These are phyloP conservation scores for Pterobdella sp. DNA, from an alignment of 2,888 invertebrate genomes.

Conservation along the genomic window DNA sequence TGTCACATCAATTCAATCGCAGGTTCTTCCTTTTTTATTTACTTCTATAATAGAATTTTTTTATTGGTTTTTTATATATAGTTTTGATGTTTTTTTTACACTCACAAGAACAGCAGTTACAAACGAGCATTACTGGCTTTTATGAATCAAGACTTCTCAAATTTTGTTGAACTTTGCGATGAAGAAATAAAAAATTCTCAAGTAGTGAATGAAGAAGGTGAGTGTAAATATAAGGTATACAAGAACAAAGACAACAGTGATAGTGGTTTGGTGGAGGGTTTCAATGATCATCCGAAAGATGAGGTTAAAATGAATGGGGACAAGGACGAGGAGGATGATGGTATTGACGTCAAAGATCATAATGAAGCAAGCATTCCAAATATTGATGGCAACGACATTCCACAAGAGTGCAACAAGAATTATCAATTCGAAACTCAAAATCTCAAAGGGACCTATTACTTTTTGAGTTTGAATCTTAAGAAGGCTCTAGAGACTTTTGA, in stretches of 20 bases:
- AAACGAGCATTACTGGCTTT: background rate
- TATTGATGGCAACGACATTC: too few relatives aligned
- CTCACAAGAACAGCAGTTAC: background rate
- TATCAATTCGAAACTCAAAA: background rate
- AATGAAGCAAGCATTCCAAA: too few relatives aligned
- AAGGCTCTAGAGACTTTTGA: background rate
- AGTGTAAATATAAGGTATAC: background rate
- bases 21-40: background rate
- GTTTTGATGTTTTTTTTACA: background rate
- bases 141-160: background rate
- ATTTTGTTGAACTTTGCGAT: background rate
- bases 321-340: background rate
- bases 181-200: slow-evolving; percentile 38
- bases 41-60: background rate
- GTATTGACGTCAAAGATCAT: background rate
- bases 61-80: background rate
- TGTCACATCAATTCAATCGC: background rate
- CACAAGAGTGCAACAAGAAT: background rate
- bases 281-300: background rate
- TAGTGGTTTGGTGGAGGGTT: background rate
- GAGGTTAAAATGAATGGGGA: background rate
- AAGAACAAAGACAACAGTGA: background rate
- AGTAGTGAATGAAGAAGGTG: slow-evolving; percentile 44
- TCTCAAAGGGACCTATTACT: background rate
- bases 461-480: background rate